Evolutionary conservation across 2,888 invertebrate species (phyloP).

Genomic region (Molorchus minor): DNA sequence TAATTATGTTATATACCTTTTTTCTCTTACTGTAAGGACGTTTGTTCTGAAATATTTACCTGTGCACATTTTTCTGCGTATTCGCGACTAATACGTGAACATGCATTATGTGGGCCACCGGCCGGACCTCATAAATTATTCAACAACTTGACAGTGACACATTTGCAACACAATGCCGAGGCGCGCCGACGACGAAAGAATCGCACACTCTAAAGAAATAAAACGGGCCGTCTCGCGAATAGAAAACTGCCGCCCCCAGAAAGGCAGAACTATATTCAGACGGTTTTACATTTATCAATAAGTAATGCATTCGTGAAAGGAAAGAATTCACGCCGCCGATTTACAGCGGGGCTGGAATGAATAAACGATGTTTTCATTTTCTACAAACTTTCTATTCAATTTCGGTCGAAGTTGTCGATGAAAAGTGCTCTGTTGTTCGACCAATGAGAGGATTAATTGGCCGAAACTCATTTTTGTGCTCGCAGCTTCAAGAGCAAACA

Average conservation of each 20-base stretch:
- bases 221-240: conserved; percentile 18
- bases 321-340: conserved; percentile 45
- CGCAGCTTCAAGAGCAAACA: no score
- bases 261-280: conserved; percentile 38
- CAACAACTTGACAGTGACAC: neutral
- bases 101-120: no score
- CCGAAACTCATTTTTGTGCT: no score
- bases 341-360: conserved; percentile 45
- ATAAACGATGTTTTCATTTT: conserved; percentile 52
- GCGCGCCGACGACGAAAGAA: conserved; percentile 24
- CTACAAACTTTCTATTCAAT: conserved; percentile 43
- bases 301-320: conserved; percentile 47
- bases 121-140: no score
- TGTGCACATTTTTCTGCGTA: no score
- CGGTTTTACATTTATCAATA: conserved; percentile 47
- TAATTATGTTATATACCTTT: no score
- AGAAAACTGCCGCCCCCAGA: conserved; percentile 29
- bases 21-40: no score
- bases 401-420: conserved; percentile 33
- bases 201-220: conserved; percentile 19
- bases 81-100: no score
- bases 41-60: no score
- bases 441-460: neutral
- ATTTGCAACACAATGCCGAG: conserved; percentile 14
- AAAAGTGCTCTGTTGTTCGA: neutral